Evolutionary conservation across 2,888 invertebrate species (phyloP), one percentile per base, ranked within the genome.

Genomic region (Biston stratarius): DNA sequence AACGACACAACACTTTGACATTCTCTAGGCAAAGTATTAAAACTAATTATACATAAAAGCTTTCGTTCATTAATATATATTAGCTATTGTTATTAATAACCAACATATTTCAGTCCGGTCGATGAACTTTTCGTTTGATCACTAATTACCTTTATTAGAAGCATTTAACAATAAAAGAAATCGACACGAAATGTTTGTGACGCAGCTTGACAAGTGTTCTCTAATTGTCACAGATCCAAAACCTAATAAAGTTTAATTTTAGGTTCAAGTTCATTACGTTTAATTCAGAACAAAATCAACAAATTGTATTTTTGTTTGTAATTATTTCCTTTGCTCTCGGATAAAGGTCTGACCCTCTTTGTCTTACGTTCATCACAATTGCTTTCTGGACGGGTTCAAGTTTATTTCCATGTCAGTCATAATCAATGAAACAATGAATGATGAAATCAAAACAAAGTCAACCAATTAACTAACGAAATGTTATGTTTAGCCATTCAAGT

Each of bases 11-110:
- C 0, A 10, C 5, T 34, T 33, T 33, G 6, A 1, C 33, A 1
- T 7, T 49, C 12, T 11, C 36, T 38, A 14, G 8, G 14, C 52
- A n/a, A 12, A 49, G 24, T 38, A 38, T 38, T 52, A 14, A 5
- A n/a, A 6, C 34, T 7, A 10, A 38, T 33, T 45, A 0, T 6
- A 33, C 15, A 11, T 58, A 45, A 49, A 38, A 38, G 44, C 24
- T 14, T 34, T 40, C n/a, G 1, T 12, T 14, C 67, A 71, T 75
- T 72, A 74, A 77, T 70, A 72, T 78, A 74, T 6, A 53, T 53
- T 53, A 15, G 40, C 9, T 11, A 40, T 14, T 15, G 14, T 53
- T 40, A 44, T 44, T 33, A 24, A 44, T 6, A 11, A 38, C 24
- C 3, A 24, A 36, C 12, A 5, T 15, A 51, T 34, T 40, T 60